Evolutionary conservation across 2,797 vertebrate species (phyloP).

Genomic region (Tachyglossus aculeatus): DNA sequence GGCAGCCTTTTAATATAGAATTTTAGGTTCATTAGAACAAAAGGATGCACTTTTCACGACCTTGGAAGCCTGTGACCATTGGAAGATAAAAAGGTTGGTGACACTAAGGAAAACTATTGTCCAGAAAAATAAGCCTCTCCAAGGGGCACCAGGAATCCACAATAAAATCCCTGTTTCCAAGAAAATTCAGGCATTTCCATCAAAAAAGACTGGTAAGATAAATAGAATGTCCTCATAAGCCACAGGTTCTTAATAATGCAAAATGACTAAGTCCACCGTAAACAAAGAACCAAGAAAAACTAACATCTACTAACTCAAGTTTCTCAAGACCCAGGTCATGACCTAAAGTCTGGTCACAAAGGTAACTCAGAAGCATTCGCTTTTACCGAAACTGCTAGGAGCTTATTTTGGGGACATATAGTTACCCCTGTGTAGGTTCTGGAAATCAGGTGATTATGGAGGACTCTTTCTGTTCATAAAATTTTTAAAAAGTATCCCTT

Average conservation of each 20-base stretch:
- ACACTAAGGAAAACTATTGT: constrained; percentile 77
- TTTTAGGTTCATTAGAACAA: constrained; percentile 68
- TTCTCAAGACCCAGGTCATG: constrained; percentile 70
- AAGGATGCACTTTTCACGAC: constrained; percentile 77
- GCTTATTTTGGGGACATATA: constrained; percentile 38
- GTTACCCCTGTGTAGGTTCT: neutral
- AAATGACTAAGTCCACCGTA: constrained; percentile 74
- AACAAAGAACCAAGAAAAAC: constrained; percentile 75
- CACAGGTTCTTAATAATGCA: constrained; percentile 75
- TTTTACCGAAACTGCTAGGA: constrained; percentile 42
- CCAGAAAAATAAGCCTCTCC: constrained; percentile 75
- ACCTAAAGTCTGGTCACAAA: constrained; percentile 63
- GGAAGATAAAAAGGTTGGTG: constrained; percentile 74
- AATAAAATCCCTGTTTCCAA: constrained; percentile 77
- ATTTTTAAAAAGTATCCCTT: too few species aligned
- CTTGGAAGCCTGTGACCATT: constrained; percentile 70
- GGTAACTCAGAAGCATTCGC: constrained; percentile 60
- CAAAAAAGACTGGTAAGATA: constrained; percentile 75
- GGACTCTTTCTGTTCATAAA: constrained; percentile 1
- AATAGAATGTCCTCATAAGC: constrained; percentile 76
- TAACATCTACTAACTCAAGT: constrained; percentile 69
- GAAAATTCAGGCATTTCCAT: constrained; percentile 78
- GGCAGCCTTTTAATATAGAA: constrained; percentile 55
- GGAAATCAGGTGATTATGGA: constrained; percentile 36
- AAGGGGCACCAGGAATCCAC: constrained; percentile 73